Conservation (phyloP, 2,113 vertebrate genomes). For the Stictonetta naevosa region DNA sequence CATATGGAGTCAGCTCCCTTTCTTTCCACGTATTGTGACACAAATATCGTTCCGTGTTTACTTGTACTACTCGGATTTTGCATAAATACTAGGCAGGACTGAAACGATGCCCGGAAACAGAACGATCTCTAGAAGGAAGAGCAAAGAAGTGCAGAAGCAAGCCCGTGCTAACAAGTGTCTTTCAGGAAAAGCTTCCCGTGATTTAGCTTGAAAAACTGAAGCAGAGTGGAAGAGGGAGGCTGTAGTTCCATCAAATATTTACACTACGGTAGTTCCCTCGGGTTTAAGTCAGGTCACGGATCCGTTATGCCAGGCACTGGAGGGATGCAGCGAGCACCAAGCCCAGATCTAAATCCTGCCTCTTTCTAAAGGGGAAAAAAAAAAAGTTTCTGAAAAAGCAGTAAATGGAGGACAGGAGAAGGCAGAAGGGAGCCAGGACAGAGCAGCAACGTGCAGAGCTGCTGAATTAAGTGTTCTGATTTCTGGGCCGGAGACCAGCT, state of each 20-base stretch:
- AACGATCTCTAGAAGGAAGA: not conserved
- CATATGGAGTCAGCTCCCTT: not conserved
- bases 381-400: not conserved
- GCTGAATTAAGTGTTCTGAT: not conserved
- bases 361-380: not conserved
- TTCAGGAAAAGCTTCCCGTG: not conserved
- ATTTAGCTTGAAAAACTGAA: not conserved
- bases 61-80: accelerated
- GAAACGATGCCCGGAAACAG: not conserved
- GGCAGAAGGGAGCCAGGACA: not conserved
- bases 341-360: not conserved
- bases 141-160: not conserved
- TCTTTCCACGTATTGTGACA: not conserved
- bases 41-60: not conserved
- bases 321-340: not conserved
- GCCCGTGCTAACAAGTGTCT: not conserved
- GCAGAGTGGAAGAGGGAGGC: not conserved
- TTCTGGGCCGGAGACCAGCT: not conserved
- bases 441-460: not conserved
- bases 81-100: not conserved
- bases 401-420: not conserved
- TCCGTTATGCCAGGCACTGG: not conserved
- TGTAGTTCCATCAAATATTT: slow-evolving; percentile 22
- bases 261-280: not conserved
- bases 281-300: not conserved